A percentile compares a stretch with the other conserved stretches of the same genome.
Evolutionary conservation across 2,888 invertebrate genomes (phyloP).

Genomic region (Tridacna crocea): DNA sequence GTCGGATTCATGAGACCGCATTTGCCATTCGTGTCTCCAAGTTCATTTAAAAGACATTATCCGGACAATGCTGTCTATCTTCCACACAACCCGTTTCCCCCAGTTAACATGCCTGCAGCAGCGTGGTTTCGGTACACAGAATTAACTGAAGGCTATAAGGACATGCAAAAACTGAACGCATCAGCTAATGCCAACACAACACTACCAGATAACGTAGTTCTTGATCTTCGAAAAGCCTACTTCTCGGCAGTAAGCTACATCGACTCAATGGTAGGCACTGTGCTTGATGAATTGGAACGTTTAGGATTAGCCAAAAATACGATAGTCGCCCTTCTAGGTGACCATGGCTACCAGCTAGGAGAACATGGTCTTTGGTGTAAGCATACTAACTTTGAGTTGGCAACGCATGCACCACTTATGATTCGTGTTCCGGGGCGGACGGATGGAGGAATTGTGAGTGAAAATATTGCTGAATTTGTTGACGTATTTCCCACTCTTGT

Average conservation of each 20-base stretch:
- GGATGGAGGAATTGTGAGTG: conserved; percentile 48
- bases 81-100: conserved; percentile 66
- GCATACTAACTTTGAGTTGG: conserved; percentile 71
- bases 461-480: conserved; percentile 63
- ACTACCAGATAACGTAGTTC: conserved; percentile 41
- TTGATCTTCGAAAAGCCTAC: conserved; percentile 62
- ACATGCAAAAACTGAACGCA: conserved; percentile 35
- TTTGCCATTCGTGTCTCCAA: conserved; percentile 93
- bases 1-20: conserved; percentile 96
- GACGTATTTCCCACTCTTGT: conserved; percentile 72
- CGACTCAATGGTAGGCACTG: conserved; percentile 62
- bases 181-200: conserved; percentile 40
- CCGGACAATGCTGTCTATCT: conserved; percentile 50
- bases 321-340: conserved; percentile 64
- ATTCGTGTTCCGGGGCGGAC: conserved; percentile 61
- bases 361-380: conserved; percentile 69
- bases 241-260: conserved; percentile 58
- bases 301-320: conserved; percentile 58
- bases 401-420: conserved; percentile 73
- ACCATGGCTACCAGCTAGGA: conserved; percentile 68
- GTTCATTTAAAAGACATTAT: conserved; percentile 88
- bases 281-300: conserved; percentile 59
- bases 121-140: conserved; percentile 68
- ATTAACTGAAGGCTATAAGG: conserved; percentile 41
- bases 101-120: conserved; percentile 59